phyloP scores from a whole-genome alignment of 1,140 invertebrate species.

The Atopsyche davidsoni region DNA sequence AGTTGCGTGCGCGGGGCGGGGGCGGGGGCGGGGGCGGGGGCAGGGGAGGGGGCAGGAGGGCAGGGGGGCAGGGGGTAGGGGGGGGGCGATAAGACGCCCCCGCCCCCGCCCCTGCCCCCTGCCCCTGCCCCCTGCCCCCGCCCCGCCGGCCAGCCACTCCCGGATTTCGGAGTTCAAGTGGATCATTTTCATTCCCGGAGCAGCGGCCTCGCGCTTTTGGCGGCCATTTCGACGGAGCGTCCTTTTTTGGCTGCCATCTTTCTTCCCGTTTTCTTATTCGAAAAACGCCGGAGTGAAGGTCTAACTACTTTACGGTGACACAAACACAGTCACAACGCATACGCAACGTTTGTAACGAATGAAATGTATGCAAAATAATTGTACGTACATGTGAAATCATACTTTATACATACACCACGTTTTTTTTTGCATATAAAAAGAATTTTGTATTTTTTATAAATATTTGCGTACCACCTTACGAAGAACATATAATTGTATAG shows the following conservation, averaged over 20 bases:
- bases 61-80: not conserved
- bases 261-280: not conserved
- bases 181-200: conserved; percentile 15
- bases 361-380: too few species aligned
- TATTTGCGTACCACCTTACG: too few species aligned
- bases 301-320: too few species aligned
- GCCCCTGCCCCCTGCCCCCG: conserved; percentile 10
- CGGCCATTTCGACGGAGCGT: conserved; percentile 18
- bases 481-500: too few species aligned
- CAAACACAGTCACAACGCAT: too few species aligned
- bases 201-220: conserved; percentile 8
- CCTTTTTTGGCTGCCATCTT: not conserved
- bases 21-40: not conserved
- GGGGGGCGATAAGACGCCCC: conserved; percentile 7
- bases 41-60: not conserved
- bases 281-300: not conserved
- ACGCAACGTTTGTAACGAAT: too few species aligned
- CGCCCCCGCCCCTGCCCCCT: conserved; percentile 18
- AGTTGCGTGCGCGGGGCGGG: conserved; percentile 1
- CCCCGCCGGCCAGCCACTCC: conserved; percentile 12
- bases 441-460: too few species aligned
- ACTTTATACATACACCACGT: not conserved
- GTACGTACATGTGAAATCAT: too few species aligned
- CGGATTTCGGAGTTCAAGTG: conserved; percentile 20
- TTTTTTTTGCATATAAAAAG: not conserved